Base-by-base conservation (phyloP, 2,888 invertebrate genomes). In the Andrena dorsata region DNA sequence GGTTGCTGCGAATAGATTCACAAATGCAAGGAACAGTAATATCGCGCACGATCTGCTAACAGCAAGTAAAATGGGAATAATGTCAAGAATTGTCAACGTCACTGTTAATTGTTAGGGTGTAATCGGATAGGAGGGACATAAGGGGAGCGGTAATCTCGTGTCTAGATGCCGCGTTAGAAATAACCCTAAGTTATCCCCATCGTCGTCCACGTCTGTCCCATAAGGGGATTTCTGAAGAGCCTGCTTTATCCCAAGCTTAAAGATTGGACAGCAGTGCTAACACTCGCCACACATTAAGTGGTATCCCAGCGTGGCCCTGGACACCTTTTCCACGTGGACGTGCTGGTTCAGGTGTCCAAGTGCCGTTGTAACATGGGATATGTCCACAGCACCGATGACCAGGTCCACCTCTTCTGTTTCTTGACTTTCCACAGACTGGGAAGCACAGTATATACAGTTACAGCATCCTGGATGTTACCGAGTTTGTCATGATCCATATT, bases 281-380 rank as follows among this genome's bases (percentile, higher is more conserved):
- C 56, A 56, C 56, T 56, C 56, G 10, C 10, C 56, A 56, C 20
- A n/a, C 49, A 49, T 66, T 16, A 49, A 23, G 13, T 23, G 56
- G 13, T 61, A 32, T 32, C 60, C 26, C 28, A 61, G 32, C 16
- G 32, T n/a, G 28, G 20, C 51, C 20, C 51, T 51, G 56, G 30
- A 6, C 26, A 32, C 7, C 60, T 61, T 26, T 61, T n/a, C 32
- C 60, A 8, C 30, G 60, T 6, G 20, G 32, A 61, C 30, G n/a
- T 16, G 28, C 58, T 16, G 32, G n/a, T 61, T 32, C 28, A 32
- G 30, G n/a, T 61, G 30, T 32, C n/a, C 23, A 56, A 10, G 23
- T 23, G 23, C 60, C 32, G n/a, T 30, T 61, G 7, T 61, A 61
- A 32, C 60, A 61, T n/a, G 30, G 26, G 32, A 61, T 66, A 30